A percentile compares a stretch with the other conserved stretches of the same genome.
phyloP scores from a whole-genome alignment of 2,797 vertebrate genomes.

The Pseudochirops cupreus region DNA sequence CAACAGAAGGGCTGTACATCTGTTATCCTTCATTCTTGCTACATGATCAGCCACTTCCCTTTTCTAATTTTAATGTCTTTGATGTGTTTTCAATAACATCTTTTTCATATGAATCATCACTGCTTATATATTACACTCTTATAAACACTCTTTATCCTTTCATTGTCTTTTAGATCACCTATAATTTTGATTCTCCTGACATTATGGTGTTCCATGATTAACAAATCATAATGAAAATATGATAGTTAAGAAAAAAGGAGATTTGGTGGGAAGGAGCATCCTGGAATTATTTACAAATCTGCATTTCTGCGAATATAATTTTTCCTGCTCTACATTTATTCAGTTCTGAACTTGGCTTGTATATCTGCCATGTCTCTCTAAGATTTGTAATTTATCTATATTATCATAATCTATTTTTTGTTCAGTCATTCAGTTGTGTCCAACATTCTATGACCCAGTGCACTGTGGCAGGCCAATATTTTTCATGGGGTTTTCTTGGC shows the following conservation, averaged over 20 bases:
- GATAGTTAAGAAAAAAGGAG: not conserved
- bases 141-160: not conserved
- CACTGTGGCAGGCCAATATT: not conserved
- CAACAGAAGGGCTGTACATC: not conserved
- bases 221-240: not conserved
- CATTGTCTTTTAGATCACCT: not conserved
- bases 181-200: not conserved
- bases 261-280: not conserved
- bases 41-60: not conserved
- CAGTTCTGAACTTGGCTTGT: not conserved
- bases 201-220: not conserved
- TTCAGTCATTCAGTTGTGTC: not conserved
- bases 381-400: not conserved
- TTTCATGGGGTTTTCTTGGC: not conserved
- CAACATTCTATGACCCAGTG: not conserved
- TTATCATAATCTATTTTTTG: not conserved
- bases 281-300: not conserved
- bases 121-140: not conserved
- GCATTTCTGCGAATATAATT: not conserved
- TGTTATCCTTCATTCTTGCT: not conserved
- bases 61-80: not conserved
- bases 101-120: not conserved
- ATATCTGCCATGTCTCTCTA: not conserved
- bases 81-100: not conserved
- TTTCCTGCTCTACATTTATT: not conserved